phyloP scores from a whole-genome alignment of 2,888 invertebrate species.

The Tortricodes alternella region DNA sequence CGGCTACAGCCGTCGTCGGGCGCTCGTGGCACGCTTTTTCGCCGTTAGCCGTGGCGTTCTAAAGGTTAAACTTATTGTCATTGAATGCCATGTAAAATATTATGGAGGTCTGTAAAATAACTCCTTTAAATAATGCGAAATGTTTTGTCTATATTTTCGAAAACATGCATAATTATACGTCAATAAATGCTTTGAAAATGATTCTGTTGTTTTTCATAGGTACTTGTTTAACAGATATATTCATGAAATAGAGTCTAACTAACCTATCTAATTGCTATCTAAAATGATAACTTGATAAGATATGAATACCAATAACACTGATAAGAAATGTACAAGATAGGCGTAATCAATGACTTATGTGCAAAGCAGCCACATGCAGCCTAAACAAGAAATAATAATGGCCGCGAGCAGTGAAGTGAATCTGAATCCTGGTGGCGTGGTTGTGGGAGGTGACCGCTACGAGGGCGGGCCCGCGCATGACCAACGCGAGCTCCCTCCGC shows the following conservation, averaged over 20 bases:
- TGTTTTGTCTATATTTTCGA: neutral
- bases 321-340: constrained; percentile 16
- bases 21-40: too few relatives aligned
- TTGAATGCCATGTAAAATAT: too few relatives aligned
- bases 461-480: constrained; percentile 41
- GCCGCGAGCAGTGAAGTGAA: constrained; percentile 43
- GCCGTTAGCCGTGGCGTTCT: too few relatives aligned
- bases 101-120: neutral
- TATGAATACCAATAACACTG: constrained; percentile 41
- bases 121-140: neutral
- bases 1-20: too few relatives aligned
- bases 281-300: constrained; percentile 53
- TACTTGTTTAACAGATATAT: too few relatives aligned
- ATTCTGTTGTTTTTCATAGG: neutral
- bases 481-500: constrained; percentile 60
- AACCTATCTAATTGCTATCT: constrained; percentile 45
- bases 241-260: constrained; percentile 15
- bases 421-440: too few relatives aligned
- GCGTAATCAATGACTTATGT: constrained; percentile 43
- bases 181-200: constrained; percentile 31
- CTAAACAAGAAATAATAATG: constrained; percentile 42
- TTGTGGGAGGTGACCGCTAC: constrained; percentile 40
- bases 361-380: constrained; percentile 32
- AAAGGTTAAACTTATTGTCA: too few relatives aligned
- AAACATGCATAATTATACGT: constrained; percentile 22